These are phyloP conservation scores for Heliothis peltigera DNA, from an alignment of 2,888 invertebrate species.

Conservation along the genomic window DNA sequence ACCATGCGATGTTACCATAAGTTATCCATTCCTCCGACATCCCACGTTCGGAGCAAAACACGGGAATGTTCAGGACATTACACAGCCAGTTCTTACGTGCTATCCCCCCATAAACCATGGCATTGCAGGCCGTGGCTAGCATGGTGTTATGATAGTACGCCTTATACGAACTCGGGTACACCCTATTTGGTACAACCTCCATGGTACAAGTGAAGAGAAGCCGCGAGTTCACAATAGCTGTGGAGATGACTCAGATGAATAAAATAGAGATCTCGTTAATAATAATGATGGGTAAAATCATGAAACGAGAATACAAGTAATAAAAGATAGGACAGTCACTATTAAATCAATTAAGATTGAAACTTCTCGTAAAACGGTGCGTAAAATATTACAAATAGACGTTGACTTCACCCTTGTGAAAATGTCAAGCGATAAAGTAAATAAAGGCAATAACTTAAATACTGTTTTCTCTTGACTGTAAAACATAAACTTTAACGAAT, in stretches of 20 bases:
- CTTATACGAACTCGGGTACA: conserved; percentile 64
- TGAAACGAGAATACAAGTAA: background rate
- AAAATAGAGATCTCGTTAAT: background rate
- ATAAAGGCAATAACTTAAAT: background rate
- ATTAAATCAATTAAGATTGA: background rate
- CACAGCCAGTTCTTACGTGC: conserved; percentile 63
- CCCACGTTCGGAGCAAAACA: conserved; percentile 45
- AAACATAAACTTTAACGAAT: background rate
- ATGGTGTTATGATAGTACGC: conserved; percentile 71
- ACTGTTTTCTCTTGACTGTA: background rate
- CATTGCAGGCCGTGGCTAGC: conserved; percentile 52
- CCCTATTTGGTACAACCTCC: conserved; percentile 53
- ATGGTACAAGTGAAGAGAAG: conserved; percentile 41
- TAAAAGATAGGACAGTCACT: background rate
- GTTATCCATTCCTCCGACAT: conserved; percentile 31
- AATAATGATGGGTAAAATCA: background rate
- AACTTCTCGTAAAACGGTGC: background rate
- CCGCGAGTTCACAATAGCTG: conserved; percentile 27
- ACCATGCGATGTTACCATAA: conserved; percentile 20
- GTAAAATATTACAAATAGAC: background rate
- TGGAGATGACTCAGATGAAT: background rate
- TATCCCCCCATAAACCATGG: conserved; percentile 57
- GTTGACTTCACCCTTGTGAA: background rate
- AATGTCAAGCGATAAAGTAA: background rate
- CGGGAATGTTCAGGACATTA: conserved; percentile 33